phyloP scores from a whole-genome alignment of 2,888 invertebrate genomes.

The Trissolcus brochymenae region DNA sequence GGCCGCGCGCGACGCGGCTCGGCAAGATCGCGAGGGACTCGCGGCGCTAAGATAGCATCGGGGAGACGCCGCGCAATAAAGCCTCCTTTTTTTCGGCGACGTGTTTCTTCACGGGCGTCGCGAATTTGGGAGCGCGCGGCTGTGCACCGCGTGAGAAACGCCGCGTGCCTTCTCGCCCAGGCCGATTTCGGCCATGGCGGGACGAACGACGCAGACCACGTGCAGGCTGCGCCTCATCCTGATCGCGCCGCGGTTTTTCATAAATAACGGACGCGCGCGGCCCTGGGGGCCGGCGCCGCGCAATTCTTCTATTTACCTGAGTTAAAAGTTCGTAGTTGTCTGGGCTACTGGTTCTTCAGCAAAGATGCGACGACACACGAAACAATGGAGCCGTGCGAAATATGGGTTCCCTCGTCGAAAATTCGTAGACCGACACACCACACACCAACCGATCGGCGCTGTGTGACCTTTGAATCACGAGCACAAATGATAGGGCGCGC shows the following conservation, averaged over 20 bases:
- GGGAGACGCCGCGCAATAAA: constrained; percentile 29
- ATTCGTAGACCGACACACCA: constrained; percentile 66
- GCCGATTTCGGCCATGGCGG: constrained; percentile 32
- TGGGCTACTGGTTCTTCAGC: constrained; percentile 31
- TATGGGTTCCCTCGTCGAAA: constrained; percentile 67
- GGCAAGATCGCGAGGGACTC: background rate
- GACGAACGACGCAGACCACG: constrained; percentile 54
- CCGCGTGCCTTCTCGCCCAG: constrained; percentile 8
- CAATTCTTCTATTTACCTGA: constrained; percentile 15
- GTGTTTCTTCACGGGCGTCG: background rate
- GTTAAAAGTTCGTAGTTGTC: background rate
- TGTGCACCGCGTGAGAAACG: background rate
- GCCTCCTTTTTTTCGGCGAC: constrained; percentile 9
- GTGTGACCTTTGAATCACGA: constrained; percentile 19
- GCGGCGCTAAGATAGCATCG: constrained; percentile 40
- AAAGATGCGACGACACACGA: constrained; percentile 62
- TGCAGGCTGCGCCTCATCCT: constrained; percentile 40
- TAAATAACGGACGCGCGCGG: constrained; percentile 16
- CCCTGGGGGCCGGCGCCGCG: background rate
- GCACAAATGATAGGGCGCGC: constrained; percentile 8
- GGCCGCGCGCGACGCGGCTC: constrained; percentile 13
- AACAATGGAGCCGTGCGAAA: constrained; percentile 68
- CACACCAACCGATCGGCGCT: constrained; percentile 50
- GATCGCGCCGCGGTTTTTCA: constrained; percentile 12
- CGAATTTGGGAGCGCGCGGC: background rate